Base-by-base conservation (phyloP, 2,888 invertebrate genomes). In the Siphlonurus alternatus region DNA sequence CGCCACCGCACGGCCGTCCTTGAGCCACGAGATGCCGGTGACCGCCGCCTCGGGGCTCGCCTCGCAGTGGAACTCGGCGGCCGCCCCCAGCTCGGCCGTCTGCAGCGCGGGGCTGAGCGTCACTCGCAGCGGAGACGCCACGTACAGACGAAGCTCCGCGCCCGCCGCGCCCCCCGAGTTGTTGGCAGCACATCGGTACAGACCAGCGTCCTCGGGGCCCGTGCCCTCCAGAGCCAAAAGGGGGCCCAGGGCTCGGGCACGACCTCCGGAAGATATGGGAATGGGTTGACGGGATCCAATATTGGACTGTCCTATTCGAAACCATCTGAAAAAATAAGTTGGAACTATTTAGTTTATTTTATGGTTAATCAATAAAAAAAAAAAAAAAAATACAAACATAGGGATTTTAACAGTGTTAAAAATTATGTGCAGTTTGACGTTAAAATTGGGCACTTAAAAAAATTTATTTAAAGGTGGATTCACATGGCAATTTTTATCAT, bases 81-180 rank as follows among this genome's bases (percentile, higher is more conserved):
- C 86, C 85, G 2, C 85, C 3, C 61, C 63, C 22, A 65, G 51
- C 25, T 65, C 59, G 59, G 60, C 64, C 3, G 63, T 65, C 24
- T 53, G 59, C 15, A 53, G 24, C 18, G 59, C 53, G n/a, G 63
- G 61, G 2, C 74, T 88, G 75, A 88, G 83, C 73, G 88, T 87
- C 38, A 88, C 86, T 69, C 85, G 85, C 61, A 85, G 75, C 66
- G 84, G 74, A 61, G 85, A 83, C 67, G 83, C 80, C 23, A 87
- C 86, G 18, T 82, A 77, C 19, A 87, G 76, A 70, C 82, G 79
- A 64, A 87, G 72, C 71, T 87, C 87, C 5, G 84, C 84, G 69
- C 83, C 84, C 0, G 84, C 82, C 73, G 86, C 85, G 2, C 87
- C 87, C 5, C 84, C 85, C 56, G 83, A 80, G 75, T 87, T 88